Evolutionary conservation across 2,113 vertebrate species (phyloP), one percentile per base, ranked within the genome.

Genomic region (Zeus faber): DNA sequence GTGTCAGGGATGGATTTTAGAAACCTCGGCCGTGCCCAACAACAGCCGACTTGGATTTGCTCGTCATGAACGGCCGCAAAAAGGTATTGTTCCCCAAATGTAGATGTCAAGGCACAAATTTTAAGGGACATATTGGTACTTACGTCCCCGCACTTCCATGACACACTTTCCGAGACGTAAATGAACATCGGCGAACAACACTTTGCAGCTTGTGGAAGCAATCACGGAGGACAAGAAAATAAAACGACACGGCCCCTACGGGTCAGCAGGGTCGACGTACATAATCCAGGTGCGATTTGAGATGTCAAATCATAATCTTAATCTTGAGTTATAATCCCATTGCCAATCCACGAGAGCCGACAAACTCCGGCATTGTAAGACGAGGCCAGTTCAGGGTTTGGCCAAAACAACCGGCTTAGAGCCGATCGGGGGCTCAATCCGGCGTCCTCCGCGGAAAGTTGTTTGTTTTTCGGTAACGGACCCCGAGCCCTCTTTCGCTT

Each of bases 231-330:
- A 20, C 11, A 6, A 39, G 9, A 41, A 37, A 53, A 16, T 18
- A 51, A 25, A 48, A 53, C 18, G 24, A 43, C n/a, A n/a, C n/a
- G n/a, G n/a, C n/a, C n/a, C 65, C 41, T 53, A 24, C 9, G 54
- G 29, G 37, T 67, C 66, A 72, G 9, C 2, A 11, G 20, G 62
- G 24, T 54, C 39, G 63, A 54, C 21, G 39, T 59, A 47, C 35
- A 52, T 76, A 76, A 80, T 78, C 58, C 41, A 77, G 70, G 60
- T 59, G 54, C 48, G 44, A 37, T 64, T 78, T 72, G 44, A 79
- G 54, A 46, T 40, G 27, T 20, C 46, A 60, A 60, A 39, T 39
- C 22, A 48, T 52, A 0, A 57, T 49, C 49, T 72, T 50, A 65
- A 62, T 57, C 51, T 56, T 58, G 2, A 46, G 24, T 23, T 37